Conservation (phyloP, 2,113 vertebrate genomes). For the Bujurquina vittata region DNA sequence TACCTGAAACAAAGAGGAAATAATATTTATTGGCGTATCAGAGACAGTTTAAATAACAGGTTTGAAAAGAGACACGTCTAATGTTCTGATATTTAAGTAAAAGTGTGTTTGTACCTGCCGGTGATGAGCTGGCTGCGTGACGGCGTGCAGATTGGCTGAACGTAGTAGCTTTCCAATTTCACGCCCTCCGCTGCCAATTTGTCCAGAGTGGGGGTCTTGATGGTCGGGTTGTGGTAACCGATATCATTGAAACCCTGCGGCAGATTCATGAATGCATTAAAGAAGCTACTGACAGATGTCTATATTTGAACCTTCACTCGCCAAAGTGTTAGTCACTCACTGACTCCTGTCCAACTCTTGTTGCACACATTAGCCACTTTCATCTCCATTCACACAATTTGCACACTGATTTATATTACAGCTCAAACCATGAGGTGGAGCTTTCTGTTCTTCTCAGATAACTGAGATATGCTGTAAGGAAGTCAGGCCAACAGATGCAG, state of each 20-base stretch:
- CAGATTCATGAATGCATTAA: background rate
- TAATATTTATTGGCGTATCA: rapidly evolving
- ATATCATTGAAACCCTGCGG: constrained; percentile 90
- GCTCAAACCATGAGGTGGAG: background rate
- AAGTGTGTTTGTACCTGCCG: constrained; percentile 84
- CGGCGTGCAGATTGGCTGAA: constrained; percentile 97
- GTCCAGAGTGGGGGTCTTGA: constrained; percentile 93
- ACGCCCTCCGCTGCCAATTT: constrained; percentile 93
- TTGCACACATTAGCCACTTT: too few species aligned
- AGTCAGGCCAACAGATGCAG: background rate
- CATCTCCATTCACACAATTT: too few species aligned
- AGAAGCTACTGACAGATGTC: too few species aligned
- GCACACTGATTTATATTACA: background rate
- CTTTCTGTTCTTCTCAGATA: too few species aligned
- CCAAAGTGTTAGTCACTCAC: background rate
- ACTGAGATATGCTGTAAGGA: background rate
- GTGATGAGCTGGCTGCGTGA: constrained; percentile 96
- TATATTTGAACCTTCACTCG: too few species aligned
- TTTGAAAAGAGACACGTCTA: background rate
- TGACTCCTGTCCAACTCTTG: background rate
- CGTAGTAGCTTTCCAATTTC: constrained; percentile 96
- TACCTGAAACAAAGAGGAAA: background rate
- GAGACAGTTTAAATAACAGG: background rate
- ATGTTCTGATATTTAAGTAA: background rate
- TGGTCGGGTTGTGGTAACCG: constrained; percentile 92